Percentiles rank a stretch among this genome's conserved stretches.
These are phyloP conservation scores for Drosophila antonietae DNA, from an alignment of 2,888 invertebrate genomes.

Conservation along the genomic window DNA sequence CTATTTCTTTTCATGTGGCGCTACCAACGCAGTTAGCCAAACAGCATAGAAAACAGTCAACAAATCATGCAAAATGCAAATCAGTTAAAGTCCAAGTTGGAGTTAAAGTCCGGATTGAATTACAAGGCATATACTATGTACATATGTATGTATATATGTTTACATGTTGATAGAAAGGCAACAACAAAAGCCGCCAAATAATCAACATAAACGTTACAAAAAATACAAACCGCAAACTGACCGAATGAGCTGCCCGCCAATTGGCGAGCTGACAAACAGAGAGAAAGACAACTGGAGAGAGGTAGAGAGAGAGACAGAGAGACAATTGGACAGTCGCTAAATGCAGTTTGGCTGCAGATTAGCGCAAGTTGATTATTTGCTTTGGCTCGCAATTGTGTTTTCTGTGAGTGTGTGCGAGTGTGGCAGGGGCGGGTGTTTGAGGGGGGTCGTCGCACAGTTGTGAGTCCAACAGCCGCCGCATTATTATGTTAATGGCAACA, in stretches of 20 bases:
- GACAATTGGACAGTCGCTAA: constrained; percentile 49
- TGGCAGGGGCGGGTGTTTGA: constrained; percentile 2
- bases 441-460: background rate
- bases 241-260: constrained; percentile 36
- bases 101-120: constrained; percentile 44
- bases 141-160: background rate
- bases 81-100: constrained; percentile 8
- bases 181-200: constrained; percentile 37
- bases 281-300: constrained; percentile 34
- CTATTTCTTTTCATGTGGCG: constrained; percentile 36
- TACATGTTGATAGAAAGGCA: constrained; percentile 28
- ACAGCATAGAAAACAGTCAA: constrained; percentile 47
- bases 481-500: constrained; percentile 75
- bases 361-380: constrained; percentile 78
- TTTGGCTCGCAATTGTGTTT: constrained; percentile 65
- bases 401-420: constrained; percentile 1
- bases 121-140: constrained; percentile 6
- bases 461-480: constrained; percentile 43
- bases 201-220: constrained; percentile 55
- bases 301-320: constrained; percentile 27
- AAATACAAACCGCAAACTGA: constrained; percentile 60
- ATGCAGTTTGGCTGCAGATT: constrained; percentile 74
- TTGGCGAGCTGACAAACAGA: constrained; percentile 40
- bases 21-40: constrained; percentile 40
- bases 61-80: constrained; percentile 45